Evolutionary conservation across 2,113 vertebrate genomes (phyloP), one percentile per base, ranked within the genome.

Genomic region (Cottus gobio): DNA sequence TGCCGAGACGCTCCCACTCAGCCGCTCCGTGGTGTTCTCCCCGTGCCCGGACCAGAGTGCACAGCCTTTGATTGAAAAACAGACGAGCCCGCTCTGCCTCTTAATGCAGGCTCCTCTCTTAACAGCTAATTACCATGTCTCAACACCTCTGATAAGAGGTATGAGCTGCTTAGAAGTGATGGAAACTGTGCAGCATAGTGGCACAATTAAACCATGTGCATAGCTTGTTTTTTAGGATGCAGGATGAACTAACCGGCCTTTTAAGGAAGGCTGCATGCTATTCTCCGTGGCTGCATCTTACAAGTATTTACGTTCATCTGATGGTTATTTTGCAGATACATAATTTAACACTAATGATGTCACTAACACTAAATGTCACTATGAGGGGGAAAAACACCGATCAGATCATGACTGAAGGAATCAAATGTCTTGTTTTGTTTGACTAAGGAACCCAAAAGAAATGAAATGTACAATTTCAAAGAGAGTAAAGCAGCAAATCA

Each of bases 51-150:
- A 84, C 54, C 60, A 73, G 54, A 80, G 80, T 70, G 83, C 77
- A 77, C 30, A 71, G 74, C 39, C 73, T 84, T 34, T 70, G 81
- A 86, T 71, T 85, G 72, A 82, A 82, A 71, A 71, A 62, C 71
- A 73, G 77, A 83, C 79, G 60, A 87, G 77, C 72, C 74, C 62
- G 64, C 77, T 83, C 68, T 71, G 71, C 63, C 82, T 36, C 44
- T 61, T 37, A 80, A 80, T 70, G 64, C 79, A 74, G 72, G 24
- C 68, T 50, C 64, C 63, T 84, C 67, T 83, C 77, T 79, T 50
- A 75, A 85, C 69, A 74, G 68, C 75, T 89, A 76, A 92, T 91
- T 86, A 84, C 54, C 83, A 80, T 65, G 70, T 85, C 83, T 84
- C 70, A 80, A 87, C 77, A 68, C 56, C 63, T 56, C 12, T 57